Evolutionary conservation across 2,888 invertebrate species (phyloP).

Genomic region (Ischnura elegans): DNA sequence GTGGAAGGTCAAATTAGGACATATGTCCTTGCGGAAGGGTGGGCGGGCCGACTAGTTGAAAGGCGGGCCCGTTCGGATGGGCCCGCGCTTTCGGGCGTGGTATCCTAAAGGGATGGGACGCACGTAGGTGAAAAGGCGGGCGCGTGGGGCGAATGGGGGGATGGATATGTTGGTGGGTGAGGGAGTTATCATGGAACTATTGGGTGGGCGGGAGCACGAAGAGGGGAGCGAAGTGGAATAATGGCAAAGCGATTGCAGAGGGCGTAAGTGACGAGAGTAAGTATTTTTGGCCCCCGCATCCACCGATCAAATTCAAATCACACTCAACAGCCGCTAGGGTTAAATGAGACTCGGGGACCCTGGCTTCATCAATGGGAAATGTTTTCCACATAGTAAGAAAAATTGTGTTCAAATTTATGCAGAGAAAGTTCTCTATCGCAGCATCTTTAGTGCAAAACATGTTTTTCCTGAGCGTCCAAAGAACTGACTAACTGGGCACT

Average conservation of each 20-base stretch:
- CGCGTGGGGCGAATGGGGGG: not conserved
- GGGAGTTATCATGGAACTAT: not conserved
- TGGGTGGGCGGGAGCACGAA: not conserved
- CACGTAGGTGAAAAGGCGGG: too few species aligned
- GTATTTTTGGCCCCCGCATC: not conserved
- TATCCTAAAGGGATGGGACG: too few species aligned
- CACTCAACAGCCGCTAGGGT: not conserved
- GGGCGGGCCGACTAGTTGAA: not conserved
- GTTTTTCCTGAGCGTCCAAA: too few species aligned
- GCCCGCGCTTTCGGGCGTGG: not conserved
- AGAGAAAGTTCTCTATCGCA: too few species aligned
- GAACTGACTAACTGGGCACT: too few species aligned
- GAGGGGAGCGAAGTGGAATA: not conserved
- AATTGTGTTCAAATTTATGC: too few species aligned
- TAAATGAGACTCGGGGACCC: not conserved
- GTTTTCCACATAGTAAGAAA: too few species aligned
- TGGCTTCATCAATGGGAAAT: too few species aligned
- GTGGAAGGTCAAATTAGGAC: not conserved
- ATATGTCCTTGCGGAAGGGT: not conserved
- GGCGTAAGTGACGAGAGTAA: not conserved
- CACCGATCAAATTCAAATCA: not conserved
- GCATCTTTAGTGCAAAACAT: too few species aligned
- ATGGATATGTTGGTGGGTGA: not conserved
- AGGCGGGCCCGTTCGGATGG: not conserved
- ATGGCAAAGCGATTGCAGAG: slow-evolving; percentile 3